Evolutionary conservation across 2,113 vertebrate species (phyloP).

Genomic region (Dascyllus trimaculatus): DNA sequence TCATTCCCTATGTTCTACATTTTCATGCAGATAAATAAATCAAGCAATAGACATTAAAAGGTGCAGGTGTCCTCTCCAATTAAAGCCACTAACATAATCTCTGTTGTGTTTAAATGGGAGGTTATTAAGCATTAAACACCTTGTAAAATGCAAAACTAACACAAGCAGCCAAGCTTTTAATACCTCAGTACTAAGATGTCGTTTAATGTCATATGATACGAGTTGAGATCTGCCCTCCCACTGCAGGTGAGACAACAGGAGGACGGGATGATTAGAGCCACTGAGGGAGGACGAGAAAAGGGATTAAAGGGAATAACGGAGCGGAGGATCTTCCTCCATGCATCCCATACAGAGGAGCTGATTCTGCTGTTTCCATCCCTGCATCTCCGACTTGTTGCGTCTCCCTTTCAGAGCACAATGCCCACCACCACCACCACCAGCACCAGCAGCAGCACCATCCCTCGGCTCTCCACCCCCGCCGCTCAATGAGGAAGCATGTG

Average conservation of each 20-base stretch:
- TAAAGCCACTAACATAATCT: too few relatives aligned
- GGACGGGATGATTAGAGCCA: slow-evolving; percentile 34
- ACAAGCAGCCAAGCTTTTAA: too few relatives aligned
- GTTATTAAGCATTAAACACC: too few relatives aligned
- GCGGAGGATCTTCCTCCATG: slow-evolving; percentile 11
- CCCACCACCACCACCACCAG: slow-evolving; percentile 13
- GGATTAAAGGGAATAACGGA: slow-evolving; percentile 48
- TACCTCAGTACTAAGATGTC: too few relatives aligned
- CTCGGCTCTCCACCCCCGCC: slow-evolving; percentile 66
- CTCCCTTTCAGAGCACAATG: slow-evolving; percentile 28
- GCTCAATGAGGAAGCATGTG: slow-evolving; percentile 64
- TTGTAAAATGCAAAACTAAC: too few relatives aligned
- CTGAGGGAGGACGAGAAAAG: background rate
- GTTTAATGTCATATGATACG: too few relatives aligned
- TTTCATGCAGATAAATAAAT: too few relatives aligned
- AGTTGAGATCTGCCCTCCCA: background rate
- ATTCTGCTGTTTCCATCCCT: background rate
- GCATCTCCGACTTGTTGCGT: slow-evolving; percentile 64
- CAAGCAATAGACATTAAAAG: too few relatives aligned
- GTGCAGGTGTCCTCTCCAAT: too few relatives aligned
- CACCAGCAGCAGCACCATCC: slow-evolving; percentile 9
- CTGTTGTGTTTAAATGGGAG: too few relatives aligned
- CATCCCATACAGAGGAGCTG: too few relatives aligned
- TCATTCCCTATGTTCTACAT: too few relatives aligned
- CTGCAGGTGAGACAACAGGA: slow-evolving; percentile 39